Percentiles rank a stretch among this genome's conserved stretches.
Conservation (phyloP, 35 echinoderm and acorn worm species). For the Ptychodera flava region DNA sequence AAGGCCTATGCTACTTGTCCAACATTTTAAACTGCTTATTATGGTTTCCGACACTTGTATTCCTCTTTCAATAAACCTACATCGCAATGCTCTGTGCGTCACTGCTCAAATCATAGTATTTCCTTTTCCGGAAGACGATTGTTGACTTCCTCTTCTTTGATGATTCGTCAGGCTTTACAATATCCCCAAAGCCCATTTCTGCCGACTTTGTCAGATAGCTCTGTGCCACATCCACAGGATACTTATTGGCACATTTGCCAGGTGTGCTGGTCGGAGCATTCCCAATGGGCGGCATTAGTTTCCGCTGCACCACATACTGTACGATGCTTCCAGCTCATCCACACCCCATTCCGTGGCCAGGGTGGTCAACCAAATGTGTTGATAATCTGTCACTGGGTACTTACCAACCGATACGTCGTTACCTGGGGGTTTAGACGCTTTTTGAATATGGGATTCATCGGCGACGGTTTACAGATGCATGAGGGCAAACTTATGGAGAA, state of each 20-base stretch:
- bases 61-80: too few relatives aligned
- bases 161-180: too few relatives aligned
- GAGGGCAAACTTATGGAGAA: constrained; percentile 11
- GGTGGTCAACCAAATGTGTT: not conserved
- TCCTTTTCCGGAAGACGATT: too few relatives aligned
- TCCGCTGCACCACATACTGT: constrained; percentile 17
- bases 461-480: not conserved
- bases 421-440: not conserved
- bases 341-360: not conserved
- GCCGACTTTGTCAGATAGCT: constrained; percentile 14
- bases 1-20: too few relatives aligned
- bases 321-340: not conserved
- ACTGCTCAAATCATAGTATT: too few relatives aligned
- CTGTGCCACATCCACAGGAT: not conserved
- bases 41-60: too few relatives aligned
- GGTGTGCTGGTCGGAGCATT: not conserved
- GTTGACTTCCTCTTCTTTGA: too few relatives aligned
- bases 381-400: not conserved
- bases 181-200: constrained; percentile 16
- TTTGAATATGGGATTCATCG: not conserved
- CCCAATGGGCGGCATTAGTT: constrained; percentile 2
- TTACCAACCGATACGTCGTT: not conserved
- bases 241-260: constrained; percentile 4
- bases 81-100: too few relatives aligned
- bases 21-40: too few relatives aligned